Evolutionary conservation across 2,113 vertebrate species (phyloP), one percentile per base, ranked within the genome.

Genomic region (Phrynocephalus versicolor): DNA sequence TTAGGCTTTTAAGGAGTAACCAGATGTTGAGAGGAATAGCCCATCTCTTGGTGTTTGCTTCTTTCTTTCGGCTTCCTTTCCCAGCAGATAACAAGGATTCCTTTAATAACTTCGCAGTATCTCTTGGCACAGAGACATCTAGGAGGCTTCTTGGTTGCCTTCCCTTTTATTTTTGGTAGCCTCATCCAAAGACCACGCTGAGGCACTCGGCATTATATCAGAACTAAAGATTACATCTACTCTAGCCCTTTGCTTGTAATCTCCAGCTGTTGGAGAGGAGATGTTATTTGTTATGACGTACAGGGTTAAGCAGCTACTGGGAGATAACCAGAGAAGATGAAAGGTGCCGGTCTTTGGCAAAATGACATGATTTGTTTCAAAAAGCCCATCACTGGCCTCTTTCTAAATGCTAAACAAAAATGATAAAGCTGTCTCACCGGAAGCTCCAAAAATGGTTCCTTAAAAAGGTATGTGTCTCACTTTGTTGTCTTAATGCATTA

Each of bases 381-480:
- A 41, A 41, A 41, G 70, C 79, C 86, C 72, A 83, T 82, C 70
- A 1, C 0, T 58, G 21, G 78, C 1, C 35, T 5, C 0, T n/a
- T 64, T 73, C 74, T 41, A 76, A 62, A 79, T 84, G 79, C 72
- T 87, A 70, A 91, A 64, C 37, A 81, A 21, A 74, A 86, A 95
- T 95, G 94, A 92, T 94, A 93, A 90, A 89, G 85, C 90, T 93
- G 84, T 90, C 92, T 72, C 94, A 92, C 79, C 90, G 79, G 89
- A 95, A 85, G 45, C 19, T 95, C 25, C 93, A 94, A 89, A 94
- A 88, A n/a, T 88, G 94, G 60, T 94, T 95, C 60, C 91, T 95
- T 79, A 95, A 90, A 80, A 96, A 96, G 96, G 96, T 95, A 95
- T 91, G 88, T 51, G 21, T 64, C 67, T 51, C 39, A 73, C 51